phyloP scores from a whole-genome alignment of 2,113 vertebrate species.

The Perca fluviatilis region DNA sequence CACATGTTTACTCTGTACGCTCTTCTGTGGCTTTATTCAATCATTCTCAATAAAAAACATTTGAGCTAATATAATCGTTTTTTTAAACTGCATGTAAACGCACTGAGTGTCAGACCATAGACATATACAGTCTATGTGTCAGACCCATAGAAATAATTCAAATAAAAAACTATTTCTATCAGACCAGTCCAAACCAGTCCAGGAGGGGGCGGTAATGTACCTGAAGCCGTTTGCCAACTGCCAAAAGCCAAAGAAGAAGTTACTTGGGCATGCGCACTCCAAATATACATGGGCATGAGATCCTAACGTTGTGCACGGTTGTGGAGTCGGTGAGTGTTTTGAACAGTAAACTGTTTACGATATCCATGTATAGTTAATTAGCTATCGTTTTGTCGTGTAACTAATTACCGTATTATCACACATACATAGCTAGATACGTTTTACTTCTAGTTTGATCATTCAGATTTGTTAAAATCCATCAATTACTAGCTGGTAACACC shows the following conservation, averaged over 20 bases:
- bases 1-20: background rate
- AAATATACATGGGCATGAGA: conserved; percentile 51
- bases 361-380: rapidly evolving
- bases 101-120: too few species aligned
- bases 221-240: background rate
- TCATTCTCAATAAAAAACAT: background rate
- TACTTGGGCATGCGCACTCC: conserved; percentile 49
- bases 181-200: conserved; percentile 10
- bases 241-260: background rate
- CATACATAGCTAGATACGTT: rapidly evolving
- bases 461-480: background rate
- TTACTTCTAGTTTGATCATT: background rate
- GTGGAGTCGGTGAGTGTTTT: conserved; percentile 60
- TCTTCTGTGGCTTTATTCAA: background rate
- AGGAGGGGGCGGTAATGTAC: conserved; percentile 18
- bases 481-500: background rate
- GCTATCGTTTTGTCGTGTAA: rapidly evolving
- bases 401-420: rapidly evolving
- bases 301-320: conserved; percentile 51
- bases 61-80: too few species aligned
- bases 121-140: too few species aligned
- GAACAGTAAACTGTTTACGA: background rate
- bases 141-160: too few species aligned
- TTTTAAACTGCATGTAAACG: too few species aligned
- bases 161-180: too few species aligned